A percentile compares a stretch with the other conserved stretches of the same genome.
Evolutionary conservation across 2,113 vertebrate genomes (phyloP).

Genomic region (Oreochromis tanganicae): DNA sequence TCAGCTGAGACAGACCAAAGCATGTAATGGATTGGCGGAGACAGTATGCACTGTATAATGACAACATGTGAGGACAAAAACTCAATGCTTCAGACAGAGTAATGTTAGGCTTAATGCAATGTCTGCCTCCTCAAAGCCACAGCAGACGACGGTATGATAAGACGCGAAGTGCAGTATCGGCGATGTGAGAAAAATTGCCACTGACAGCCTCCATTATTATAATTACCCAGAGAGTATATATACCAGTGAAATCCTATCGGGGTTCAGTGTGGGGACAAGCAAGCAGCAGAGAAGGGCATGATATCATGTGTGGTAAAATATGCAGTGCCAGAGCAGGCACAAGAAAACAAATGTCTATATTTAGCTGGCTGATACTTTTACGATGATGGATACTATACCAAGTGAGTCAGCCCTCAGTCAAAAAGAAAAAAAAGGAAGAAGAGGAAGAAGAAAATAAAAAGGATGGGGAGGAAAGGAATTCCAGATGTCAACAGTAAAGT

Average conservation of each 20-base stretch:
- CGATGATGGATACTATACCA: conserved; percentile 46
- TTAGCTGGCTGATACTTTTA: conserved; percentile 53
- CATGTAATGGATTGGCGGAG: neutral
- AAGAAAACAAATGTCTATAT: conserved; percentile 59
- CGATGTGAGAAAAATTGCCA: conserved; percentile 13
- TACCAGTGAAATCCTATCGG: neutral
- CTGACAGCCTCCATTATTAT: conserved; percentile 44
- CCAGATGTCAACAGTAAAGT: conserved; percentile 80
- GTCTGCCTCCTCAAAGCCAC: conserved; percentile 10
- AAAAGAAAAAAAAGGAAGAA: neutral
- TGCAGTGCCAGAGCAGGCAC: conserved; percentile 11
- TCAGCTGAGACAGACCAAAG: neutral
- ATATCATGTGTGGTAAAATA: conserved; percentile 40
- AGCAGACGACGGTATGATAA: conserved; percentile 13
- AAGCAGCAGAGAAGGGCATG: neutral
- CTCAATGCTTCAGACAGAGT: neutral
- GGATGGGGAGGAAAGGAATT: conserved; percentile 66
- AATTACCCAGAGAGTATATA: conserved; percentile 19
- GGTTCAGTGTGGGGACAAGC: conserved; percentile 43
- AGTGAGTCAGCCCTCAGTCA: conserved; percentile 65
- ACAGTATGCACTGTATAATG: neutral
- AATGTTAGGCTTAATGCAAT: neutral
- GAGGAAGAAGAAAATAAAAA: conserved; percentile 55
- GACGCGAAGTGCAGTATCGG: neutral
- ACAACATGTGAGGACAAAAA: neutral